Evolutionary conservation across 2,888 invertebrate genomes (phyloP).

Genomic region (Podotricha telesiphe): DNA sequence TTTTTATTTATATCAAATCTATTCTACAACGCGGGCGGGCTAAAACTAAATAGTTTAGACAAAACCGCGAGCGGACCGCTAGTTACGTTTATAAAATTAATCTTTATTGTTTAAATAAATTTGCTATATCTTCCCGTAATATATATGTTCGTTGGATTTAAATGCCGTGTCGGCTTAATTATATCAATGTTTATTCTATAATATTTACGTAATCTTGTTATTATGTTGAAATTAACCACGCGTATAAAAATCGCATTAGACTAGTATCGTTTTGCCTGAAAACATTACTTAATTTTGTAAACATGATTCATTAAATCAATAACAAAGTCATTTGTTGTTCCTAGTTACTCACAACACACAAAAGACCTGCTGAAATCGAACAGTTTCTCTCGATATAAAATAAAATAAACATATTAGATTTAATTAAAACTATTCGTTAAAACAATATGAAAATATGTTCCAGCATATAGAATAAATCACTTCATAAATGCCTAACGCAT

Average conservation of each 20-base stretch:
- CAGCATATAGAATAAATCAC: not conserved
- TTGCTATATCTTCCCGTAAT: not conserved
- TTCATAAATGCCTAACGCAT: constrained; percentile 6
- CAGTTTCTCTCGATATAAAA: not conserved
- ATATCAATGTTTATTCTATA: not conserved
- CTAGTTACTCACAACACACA: constrained; percentile 8
- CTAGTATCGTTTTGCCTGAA: too few species aligned
- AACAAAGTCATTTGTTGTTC: constrained; percentile 29
- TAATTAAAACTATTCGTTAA: too few species aligned
- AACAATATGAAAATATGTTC: not conserved
- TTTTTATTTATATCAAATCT: too few species aligned
- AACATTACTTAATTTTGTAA: constrained; percentile 12
- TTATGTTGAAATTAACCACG: not conserved
- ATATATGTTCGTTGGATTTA: not conserved
- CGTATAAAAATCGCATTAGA: too few species aligned
- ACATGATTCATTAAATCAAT: constrained; percentile 35
- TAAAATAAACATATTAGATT: not conserved
- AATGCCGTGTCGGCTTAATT: not conserved
- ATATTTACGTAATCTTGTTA: not conserved
- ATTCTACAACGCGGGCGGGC: too few species aligned
- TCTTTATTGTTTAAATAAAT: not conserved
- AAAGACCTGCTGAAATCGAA: constrained; percentile 8
- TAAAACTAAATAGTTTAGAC: too few species aligned
- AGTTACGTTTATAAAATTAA: too few species aligned
- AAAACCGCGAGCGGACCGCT: too few species aligned